These are phyloP conservation scores for Scaptomyza montana DNA, from an alignment of 1,140 invertebrate genomes.

Conservation along the genomic window DNA sequence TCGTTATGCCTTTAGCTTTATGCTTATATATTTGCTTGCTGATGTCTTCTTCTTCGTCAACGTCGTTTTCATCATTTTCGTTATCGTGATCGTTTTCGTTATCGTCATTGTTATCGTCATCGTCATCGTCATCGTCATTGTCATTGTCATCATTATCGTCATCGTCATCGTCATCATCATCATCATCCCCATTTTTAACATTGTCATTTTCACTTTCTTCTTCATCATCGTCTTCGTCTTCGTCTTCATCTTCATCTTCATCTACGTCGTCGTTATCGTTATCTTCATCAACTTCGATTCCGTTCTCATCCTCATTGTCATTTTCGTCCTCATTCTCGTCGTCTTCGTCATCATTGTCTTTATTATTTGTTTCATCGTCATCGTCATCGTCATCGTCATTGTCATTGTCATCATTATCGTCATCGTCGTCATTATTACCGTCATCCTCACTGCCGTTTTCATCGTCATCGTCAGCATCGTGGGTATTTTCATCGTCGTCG, in stretches of 20 bases:
- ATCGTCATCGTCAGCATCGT: slow-evolving; percentile 32
- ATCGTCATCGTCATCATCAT: slow-evolving; percentile 56
- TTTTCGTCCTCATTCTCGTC: slow-evolving; percentile 32
- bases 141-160: slow-evolving; percentile 43
- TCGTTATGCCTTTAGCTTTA: slow-evolving; percentile 70
- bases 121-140: slow-evolving; percentile 17
- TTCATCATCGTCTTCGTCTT: slow-evolving; percentile 72
- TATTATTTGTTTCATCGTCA: slow-evolving; percentile 84
- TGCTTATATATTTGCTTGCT: slow-evolving; percentile 69
- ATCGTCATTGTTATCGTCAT: slow-evolving; percentile 84
- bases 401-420: slow-evolving; percentile 24
- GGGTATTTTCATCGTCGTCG: slow-evolving; percentile 30
- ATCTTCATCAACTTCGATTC: slow-evolving; percentile 1
- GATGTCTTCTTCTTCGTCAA: slow-evolving; percentile 83
- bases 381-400: slow-evolving; percentile 34
- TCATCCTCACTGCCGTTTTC: slow-evolving; percentile 24
- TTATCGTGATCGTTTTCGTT: slow-evolving; percentile 29
- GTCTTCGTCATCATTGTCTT: slow-evolving; percentile 69
- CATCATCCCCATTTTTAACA: slow-evolving; percentile 8
- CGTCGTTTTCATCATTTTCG: slow-evolving; percentile 77
- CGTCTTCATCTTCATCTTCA: slow-evolving; percentile 40
- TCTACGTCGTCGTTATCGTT: slow-evolving; percentile 71
- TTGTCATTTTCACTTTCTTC: slow-evolving; percentile 14
- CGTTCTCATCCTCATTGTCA: too few relatives aligned
- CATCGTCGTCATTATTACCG: slow-evolving; percentile 11